Evolutionary conservation across 1,140 invertebrate genomes (phyloP), one percentile per base, ranked within the genome.

Genomic region (Bombus turneri): DNA sequence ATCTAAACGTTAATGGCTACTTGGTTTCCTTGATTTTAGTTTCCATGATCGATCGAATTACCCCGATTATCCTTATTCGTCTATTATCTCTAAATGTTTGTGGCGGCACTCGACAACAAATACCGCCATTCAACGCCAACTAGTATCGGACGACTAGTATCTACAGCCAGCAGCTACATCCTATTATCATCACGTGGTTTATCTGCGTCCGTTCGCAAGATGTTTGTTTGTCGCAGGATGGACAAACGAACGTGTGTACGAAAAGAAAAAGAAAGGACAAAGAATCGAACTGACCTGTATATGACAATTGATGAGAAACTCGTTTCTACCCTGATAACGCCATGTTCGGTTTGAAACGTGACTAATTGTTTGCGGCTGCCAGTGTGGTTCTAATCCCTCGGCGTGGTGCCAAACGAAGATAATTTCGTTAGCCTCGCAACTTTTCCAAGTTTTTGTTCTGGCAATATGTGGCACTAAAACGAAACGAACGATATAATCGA

Each of bases 371-470:
- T 96, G 95, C 0, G 97, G 95, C n/a, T 93, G 91, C 98, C 98
- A 99, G 34, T 94, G 85, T 0, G 98, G 98, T 0, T 96, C 95
- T 3, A 95, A 91, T 9, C 95, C 95, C 90, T 98, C 98, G 0
- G 97, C 97, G 90, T 98, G 97, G 91, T 98, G 96, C 98, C 98
- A 98, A 9, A 98, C 95, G 93, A 97, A 98, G 37, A 98, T 96
- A 31, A 97, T 96, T 0, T 96, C 96, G 92, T 98, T 98, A 0
- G 96, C 93, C 93, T 99, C 98, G 41, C 94, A 93, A 1, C 95
- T 96, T 25, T 92, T 93, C 97, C 97, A 98, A 0, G 96, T 95
- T 86, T 96, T 97, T 1, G 97, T 96, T 80, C 95, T 96, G 3
- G 96, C 96, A 1, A 95, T 95, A 72, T 95, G 94, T 0, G 97